Percentiles rank a stretch among this genome's conserved stretches.
Conservation (phyloP, 2,113 vertebrate genomes). For the Paradisaea rubra region DNA sequence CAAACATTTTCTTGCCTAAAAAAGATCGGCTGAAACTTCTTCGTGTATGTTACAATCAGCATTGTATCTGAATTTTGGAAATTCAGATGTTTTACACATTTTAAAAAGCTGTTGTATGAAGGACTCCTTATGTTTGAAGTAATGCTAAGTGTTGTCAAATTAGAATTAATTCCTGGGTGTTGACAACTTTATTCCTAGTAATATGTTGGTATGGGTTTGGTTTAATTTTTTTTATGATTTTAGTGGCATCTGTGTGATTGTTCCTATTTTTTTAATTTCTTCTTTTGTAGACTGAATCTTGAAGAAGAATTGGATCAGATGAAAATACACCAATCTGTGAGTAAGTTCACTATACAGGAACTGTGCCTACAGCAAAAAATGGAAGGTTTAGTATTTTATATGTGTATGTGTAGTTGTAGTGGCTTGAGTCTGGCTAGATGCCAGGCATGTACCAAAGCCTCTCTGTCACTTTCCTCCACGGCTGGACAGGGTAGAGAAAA, state of each 20-base stretch:
- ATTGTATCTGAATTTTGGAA: not conserved
- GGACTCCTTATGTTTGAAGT: not conserved
- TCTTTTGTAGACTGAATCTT: slow-evolving; percentile 72
- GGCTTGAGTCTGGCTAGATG: not conserved
- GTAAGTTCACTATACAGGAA: slow-evolving; percentile 75
- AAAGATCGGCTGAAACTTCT: not conserved
- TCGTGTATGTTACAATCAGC: not conserved
- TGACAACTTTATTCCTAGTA: not conserved
- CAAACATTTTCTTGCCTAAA: not conserved
- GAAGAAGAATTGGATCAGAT: slow-evolving; percentile 83
- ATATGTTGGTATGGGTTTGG: not conserved
- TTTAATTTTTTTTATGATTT: not conserved
- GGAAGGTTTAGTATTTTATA: slow-evolving; percentile 62
- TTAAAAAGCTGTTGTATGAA: not conserved
- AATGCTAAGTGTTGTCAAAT: not conserved
- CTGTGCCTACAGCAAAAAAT: slow-evolving; percentile 67
- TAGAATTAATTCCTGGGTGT: not conserved
- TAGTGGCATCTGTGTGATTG: not conserved
- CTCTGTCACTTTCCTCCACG: not conserved
- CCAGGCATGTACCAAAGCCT: not conserved
- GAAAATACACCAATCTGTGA: slow-evolving; percentile 70
- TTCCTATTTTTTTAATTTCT: not conserved
- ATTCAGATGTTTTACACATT: not conserved
- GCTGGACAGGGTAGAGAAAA: not conserved
- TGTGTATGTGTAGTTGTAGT: not conserved